Evolutionary conservation across 2,797 vertebrate genomes (phyloP).

Genomic region (Tenualosa thibaudeaui): DNA sequence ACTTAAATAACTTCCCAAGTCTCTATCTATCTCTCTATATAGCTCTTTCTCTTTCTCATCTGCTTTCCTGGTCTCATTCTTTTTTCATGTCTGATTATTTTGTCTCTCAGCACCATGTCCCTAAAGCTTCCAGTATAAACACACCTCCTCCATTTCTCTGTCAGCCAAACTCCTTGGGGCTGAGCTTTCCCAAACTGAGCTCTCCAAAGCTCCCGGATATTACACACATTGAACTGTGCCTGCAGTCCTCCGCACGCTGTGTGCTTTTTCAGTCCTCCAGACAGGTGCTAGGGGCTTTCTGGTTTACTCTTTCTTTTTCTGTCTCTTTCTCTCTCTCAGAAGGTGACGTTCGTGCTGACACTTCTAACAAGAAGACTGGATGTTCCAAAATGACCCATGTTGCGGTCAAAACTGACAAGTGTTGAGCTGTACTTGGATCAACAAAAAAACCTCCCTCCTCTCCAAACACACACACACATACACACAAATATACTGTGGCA

Average conservation of each 20-base stretch:
- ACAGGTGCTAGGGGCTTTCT: neutral
- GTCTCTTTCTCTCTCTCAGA: neutral
- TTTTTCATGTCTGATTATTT: neutral
- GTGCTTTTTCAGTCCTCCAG: constrained; percentile 6
- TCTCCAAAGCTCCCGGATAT: neutral
- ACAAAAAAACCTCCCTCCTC: neutral
- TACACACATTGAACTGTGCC: neutral
- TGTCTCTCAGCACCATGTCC: neutral
- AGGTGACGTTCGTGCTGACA: neutral
- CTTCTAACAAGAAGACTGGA: neutral
- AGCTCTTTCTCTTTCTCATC: neutral
- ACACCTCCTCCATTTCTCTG: neutral
- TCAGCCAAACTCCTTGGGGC: neutral
- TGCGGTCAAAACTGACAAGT: neutral
- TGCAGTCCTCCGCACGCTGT: neutral
- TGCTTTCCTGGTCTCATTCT: neutral
- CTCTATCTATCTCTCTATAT: neutral
- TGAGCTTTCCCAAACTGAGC: neutral
- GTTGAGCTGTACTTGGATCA: neutral
- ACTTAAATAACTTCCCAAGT: neutral
- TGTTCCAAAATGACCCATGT: constrained; percentile 11
- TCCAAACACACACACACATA: constrained; percentile 11
- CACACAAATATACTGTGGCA: constrained; percentile 12
- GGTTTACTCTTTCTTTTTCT: constrained; percentile 25
- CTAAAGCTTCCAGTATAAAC: neutral